Conservation (phyloP, 2,888 invertebrate genomes). For the Athalia cordata region DNA sequence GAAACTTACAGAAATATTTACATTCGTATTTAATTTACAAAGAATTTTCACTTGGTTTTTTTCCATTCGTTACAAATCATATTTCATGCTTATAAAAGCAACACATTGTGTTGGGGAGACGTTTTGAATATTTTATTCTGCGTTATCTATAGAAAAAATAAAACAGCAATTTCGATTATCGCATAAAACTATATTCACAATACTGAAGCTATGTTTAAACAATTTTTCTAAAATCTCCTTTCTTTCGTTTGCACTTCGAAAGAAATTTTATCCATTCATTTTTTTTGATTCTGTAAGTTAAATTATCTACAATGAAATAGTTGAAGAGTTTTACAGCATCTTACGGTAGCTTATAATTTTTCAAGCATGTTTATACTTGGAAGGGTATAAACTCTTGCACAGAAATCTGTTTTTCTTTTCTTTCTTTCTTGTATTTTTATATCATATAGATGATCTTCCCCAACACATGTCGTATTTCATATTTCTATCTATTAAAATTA, state of each 20-base stretch:
- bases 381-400: too few species aligned
- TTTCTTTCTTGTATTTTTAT: not conserved
- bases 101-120: slow-evolving; percentile 17
- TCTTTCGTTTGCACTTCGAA: too few species aligned
- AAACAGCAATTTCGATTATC: not conserved
- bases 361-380: too few species aligned
- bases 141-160: not conserved
- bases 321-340: too few species aligned
- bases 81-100: slow-evolving; percentile 1
- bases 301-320: too few species aligned
- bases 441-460: slow-evolving; percentile 14
- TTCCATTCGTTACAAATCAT: slow-evolving; percentile 30
- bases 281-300: too few species aligned
- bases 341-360: too few species aligned
- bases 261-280: too few species aligned
- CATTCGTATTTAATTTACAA: slow-evolving; percentile 42
- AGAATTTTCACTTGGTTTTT: slow-evolving; percentile 3
- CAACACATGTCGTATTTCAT: slow-evolving; percentile 28
- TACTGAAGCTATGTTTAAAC: too few species aligned
- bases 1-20: slow-evolving; percentile 37
- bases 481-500: slow-evolving; percentile 37
- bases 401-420: not conserved
- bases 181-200: not conserved
- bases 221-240: too few species aligned
- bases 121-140: not conserved